Percentiles rank a stretch among this genome's conserved stretches.
Evolutionary conservation across 2,113 vertebrate species (phyloP).

Genomic region (Chelonoidis abingdonii): DNA sequence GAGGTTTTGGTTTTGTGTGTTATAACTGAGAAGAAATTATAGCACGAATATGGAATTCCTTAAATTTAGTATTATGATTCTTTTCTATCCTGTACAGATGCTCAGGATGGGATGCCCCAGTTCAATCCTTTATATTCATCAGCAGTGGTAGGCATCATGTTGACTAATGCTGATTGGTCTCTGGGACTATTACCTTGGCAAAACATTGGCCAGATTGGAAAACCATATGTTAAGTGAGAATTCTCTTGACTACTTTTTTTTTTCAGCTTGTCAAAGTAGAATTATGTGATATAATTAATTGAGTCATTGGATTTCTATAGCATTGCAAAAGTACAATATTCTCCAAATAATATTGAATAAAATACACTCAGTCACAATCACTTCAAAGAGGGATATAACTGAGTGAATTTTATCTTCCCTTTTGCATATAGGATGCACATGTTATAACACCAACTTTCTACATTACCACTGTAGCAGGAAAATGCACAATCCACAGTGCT

Average conservation of each 20-base stretch:
- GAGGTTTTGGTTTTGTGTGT: neutral
- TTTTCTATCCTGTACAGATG: neutral
- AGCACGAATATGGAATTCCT: rapidly evolving
- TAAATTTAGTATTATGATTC: too few relatives aligned
- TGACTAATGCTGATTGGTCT: neutral
- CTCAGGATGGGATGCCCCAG: neutral
- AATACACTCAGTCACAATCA: neutral
- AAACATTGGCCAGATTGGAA: neutral
- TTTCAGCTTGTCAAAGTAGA: neutral
- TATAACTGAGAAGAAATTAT: neutral
- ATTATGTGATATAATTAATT: neutral
- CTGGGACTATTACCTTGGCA: neutral
- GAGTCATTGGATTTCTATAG: neutral
- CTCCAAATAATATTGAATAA: neutral
- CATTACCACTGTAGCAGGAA: neutral
- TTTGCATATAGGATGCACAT: neutral
- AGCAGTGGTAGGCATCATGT: neutral
- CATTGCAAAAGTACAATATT: neutral
- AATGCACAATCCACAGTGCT: neutral
- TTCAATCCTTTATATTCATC: neutral
- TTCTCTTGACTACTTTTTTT: neutral
- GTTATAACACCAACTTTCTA: neutral
- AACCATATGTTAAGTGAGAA: neutral
- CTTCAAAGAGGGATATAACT: neutral
- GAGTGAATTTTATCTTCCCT: neutral